A percentile compares a stretch with the other conserved stretches of the same genome.
These are phyloP conservation scores for Salvelinus fontinalis DNA, from an alignment of 2,113 vertebrate genomes.

Conservation along the genomic window DNA sequence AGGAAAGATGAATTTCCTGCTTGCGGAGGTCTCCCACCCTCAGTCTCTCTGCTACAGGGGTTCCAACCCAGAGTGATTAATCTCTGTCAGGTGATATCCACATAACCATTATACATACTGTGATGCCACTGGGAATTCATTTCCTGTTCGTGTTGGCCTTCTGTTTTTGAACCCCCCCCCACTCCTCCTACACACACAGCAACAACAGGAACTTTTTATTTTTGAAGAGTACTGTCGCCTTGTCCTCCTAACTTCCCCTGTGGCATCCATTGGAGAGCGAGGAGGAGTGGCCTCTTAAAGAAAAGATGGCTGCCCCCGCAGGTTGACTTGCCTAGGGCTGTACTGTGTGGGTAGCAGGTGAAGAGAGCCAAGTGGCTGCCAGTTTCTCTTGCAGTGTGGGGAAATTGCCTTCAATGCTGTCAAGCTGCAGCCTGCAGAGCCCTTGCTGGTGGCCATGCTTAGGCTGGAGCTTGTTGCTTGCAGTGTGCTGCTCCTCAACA, in stretches of 20 bases:
- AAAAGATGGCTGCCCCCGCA: slow-evolving; percentile 32
- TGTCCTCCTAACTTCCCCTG: slow-evolving; percentile 14
- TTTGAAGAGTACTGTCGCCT: slow-evolving; percentile 18
- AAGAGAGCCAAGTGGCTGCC: slow-evolving; percentile 56
- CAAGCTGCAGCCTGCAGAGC: slow-evolving; percentile 58
- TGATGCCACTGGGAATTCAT: slow-evolving; percentile 43
- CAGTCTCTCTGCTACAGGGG: slow-evolving; percentile 53
- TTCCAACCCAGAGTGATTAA: slow-evolving; percentile 72
- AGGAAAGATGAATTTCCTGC: slow-evolving; percentile 73
- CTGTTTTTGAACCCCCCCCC: slow-evolving; percentile 27
- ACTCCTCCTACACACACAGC: slow-evolving; percentile 24
- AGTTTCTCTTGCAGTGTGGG: slow-evolving; percentile 63
- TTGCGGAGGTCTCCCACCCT: slow-evolving; percentile 56
- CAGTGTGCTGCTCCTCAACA: slow-evolving; percentile 55
- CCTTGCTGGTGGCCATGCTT: slow-evolving; percentile 69
- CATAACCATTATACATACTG: slow-evolving; percentile 65
- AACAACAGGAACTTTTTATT: slow-evolving; percentile 16
- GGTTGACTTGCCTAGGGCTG: slow-evolving; percentile 31
- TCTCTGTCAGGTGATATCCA: slow-evolving; percentile 73
- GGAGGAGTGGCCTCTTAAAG: slow-evolving; percentile 27
- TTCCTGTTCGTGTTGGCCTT: slow-evolving; percentile 31
- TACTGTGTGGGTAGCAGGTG: slow-evolving; percentile 71
- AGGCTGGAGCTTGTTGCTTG: slow-evolving; percentile 64
- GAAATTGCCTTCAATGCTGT: slow-evolving; percentile 64
- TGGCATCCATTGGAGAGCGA: neutral